Evolutionary conservation across 2,113 vertebrate genomes (phyloP).

Genomic region (Candoia aspera): DNA sequence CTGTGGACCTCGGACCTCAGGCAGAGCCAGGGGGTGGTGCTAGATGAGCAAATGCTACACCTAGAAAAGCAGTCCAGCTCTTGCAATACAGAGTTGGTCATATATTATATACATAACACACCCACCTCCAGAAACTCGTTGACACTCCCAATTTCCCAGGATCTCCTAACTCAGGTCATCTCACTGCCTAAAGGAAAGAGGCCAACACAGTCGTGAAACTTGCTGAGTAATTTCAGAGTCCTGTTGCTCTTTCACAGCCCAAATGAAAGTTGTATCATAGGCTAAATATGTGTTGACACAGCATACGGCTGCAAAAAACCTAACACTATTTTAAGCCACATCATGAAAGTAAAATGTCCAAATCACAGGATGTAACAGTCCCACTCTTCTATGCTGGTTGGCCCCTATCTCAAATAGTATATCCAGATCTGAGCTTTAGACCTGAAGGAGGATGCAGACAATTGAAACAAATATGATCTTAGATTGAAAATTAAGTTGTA

Average conservation of each 20-base stretch:
- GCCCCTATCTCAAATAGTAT: background rate
- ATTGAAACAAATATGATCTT: background rate
- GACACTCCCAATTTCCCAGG: background rate
- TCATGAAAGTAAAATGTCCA: background rate
- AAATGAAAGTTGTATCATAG: background rate
- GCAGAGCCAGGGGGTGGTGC: background rate
- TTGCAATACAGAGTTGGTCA: background rate
- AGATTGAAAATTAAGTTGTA: background rate
- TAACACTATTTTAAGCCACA: background rate
- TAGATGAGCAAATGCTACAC: background rate
- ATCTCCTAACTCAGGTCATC: background rate
- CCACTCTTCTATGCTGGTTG: background rate
- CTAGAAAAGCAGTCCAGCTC: background rate
- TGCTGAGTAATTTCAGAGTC: background rate
- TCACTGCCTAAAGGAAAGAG: background rate
- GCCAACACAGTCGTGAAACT: background rate
- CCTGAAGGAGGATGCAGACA: background rate
- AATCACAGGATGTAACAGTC: background rate
- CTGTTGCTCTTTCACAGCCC: background rate
- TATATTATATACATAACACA: background rate
- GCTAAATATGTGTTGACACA: background rate
- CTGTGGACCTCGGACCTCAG: background rate
- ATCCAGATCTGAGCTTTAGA: background rate
- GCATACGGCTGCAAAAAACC: background rate
- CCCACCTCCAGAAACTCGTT: background rate